These are phyloP conservation scores for Dryococelus australis DNA, from an alignment of 2,888 invertebrate species.

Conservation along the genomic window DNA sequence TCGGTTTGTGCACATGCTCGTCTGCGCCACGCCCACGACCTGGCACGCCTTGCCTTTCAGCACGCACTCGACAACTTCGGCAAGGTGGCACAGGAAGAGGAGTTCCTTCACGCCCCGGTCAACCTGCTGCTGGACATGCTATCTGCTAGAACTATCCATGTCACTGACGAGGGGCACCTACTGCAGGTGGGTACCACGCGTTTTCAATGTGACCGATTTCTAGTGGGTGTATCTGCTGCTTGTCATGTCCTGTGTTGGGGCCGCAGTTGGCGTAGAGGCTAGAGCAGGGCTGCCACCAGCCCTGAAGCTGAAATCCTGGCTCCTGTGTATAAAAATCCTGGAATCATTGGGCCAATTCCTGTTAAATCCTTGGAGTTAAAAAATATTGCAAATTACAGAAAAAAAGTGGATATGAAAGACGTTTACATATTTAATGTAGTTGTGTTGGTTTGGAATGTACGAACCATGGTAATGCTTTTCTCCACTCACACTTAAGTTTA, in stretches of 20 bases:
- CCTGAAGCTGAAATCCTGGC: no score
- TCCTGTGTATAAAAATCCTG: no score
- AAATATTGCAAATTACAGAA: no score
- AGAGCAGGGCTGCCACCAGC: no score
- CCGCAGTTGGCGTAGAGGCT: no score
- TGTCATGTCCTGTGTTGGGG: not conserved
- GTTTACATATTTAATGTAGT: no score
- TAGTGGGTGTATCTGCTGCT: not conserved
- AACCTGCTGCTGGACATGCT: conserved; percentile 49
- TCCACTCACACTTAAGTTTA: no score
- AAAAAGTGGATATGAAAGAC: no score
- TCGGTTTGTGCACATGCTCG: conserved; percentile 51
- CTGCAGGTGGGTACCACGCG: conserved; percentile 46
- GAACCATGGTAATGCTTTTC: no score
- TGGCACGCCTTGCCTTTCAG: conserved; percentile 50
- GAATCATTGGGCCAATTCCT: no score
- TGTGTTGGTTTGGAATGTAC: no score
- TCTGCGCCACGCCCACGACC: conserved; percentile 50
- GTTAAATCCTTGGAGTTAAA: no score
- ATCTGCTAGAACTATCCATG: conserved; percentile 50
- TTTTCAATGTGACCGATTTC: not conserved
- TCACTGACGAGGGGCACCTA: conserved; percentile 51
- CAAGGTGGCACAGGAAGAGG: conserved; percentile 51
- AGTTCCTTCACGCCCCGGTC: conserved; percentile 50
- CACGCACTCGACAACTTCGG: conserved; percentile 51